Conservation (phyloP, 2,888 invertebrate genomes). For the Lysandra coridon region DNA sequence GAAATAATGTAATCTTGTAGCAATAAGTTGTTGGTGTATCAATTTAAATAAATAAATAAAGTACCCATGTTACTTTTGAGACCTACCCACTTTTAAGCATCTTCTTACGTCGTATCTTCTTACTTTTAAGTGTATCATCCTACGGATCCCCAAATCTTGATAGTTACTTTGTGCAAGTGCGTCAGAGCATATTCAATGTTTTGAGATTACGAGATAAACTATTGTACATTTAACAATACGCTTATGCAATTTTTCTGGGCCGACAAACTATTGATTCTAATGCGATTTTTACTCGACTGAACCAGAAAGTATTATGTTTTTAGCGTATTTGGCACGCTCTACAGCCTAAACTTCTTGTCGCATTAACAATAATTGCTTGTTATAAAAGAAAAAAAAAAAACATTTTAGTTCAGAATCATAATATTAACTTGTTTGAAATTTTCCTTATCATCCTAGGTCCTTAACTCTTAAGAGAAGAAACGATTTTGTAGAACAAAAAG, state of each 20-base stretch:
- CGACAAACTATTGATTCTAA: not conserved
- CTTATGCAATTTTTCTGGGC: not conserved
- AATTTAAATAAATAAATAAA: too few relatives aligned
- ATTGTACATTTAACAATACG: not conserved
- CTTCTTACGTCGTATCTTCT: too few relatives aligned
- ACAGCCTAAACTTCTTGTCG: not conserved
- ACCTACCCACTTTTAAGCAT: not conserved
- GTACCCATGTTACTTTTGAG: not conserved
- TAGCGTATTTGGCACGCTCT: not conserved
- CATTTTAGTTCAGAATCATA: not conserved
- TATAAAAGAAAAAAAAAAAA: not conserved
- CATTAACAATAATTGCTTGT: not conserved
- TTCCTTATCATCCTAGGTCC: too few relatives aligned
- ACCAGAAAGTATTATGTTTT: not conserved
- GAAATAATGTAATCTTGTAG: too few relatives aligned
- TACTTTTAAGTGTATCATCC: not conserved
- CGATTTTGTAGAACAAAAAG: too few relatives aligned
- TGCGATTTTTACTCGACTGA: not conserved
- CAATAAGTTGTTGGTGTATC: too few relatives aligned
- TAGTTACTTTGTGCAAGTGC: slow-evolving; percentile 44
- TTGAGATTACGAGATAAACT: slow-evolving; percentile 40
- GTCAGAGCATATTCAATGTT: slow-evolving; percentile 51
- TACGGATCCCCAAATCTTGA: slow-evolving; percentile 32
- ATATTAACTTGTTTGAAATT: too few relatives aligned
- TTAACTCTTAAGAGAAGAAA: too few relatives aligned